Evolutionary conservation across 2,888 invertebrate species (phyloP), one percentile per base, ranked within the genome.

Genomic region (Coronaproctus castanopsis): DNA sequence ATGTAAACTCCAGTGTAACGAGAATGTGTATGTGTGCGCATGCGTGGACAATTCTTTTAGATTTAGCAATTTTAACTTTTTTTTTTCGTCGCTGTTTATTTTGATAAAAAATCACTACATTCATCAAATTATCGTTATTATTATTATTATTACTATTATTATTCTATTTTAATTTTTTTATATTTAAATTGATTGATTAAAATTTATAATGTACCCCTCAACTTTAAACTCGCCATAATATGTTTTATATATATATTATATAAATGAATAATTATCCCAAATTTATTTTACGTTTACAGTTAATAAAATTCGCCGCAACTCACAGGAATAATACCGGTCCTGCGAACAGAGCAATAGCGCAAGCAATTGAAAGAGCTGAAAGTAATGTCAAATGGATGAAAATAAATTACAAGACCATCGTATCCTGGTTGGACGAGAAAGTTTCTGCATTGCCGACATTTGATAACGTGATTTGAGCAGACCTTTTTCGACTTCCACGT

Each of bases 331-430:
- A 86, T 60, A 75, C 85, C 18, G 84, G 85, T 0, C 72, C 75
- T 3, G 79, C 79, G 1, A 73, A 76, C 1, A 73, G 88, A 63
- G 81, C 86, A 0, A 80, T 87, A 0, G 79, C 82, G 62, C 91
- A 91, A 72, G 81, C 86, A 0, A 71, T 90, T 8, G 92, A 92
- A 69, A 80, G 82, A 57, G 83, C 83, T 0, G 79, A 83, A 65
- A 81, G 84, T 2, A 90, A 91, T 69, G 82, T 90, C 0, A 78
- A 81, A 64, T 93, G 92, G 92, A 83, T 86, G 78, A 75, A 81
- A 57, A 75, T 75, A 54, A 85, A 89, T 72, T 85, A 84, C 68
- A 74, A 78, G 57, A 77, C 78, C 1, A 86, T 92, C 61, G 78
- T 81, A 2, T 73, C 79, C 36, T 92, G 92, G 92, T 72, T 92